Evolutionary conservation across 2,888 invertebrate genomes (phyloP), one percentile per base, ranked within the genome.

Genomic region (Plusia festucae): DNA sequence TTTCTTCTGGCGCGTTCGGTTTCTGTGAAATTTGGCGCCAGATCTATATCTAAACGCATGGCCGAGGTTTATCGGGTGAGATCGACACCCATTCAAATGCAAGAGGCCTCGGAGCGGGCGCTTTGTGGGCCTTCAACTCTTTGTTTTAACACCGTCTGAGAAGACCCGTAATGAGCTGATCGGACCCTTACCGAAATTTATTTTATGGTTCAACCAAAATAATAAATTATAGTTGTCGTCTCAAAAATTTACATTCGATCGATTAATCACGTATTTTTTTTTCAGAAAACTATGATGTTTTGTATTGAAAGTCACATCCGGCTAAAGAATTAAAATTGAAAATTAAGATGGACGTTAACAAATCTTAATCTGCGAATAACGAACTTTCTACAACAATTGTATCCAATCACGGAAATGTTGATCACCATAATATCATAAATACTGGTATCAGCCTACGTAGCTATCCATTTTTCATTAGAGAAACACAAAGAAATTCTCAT

Each of bases 21-120:
- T 92, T 92, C 93, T 91, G 91, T 93, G 91, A 93, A 92, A 91
- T 93, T 93, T 92, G 93, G 93, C 92, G 92, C 92, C 92, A 90
- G 93, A 93, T 92, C 78, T 56, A 78, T 90, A 93, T 93, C 93
- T 82, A 68, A 76, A 81, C 79, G 81, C 71, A 64, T 70, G 75
- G 79, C 72, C 73, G 72, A 76, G 81, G 69, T 75, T 89, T 93
- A 93, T 93, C 92, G 86, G 82, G 85, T 81, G 80, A 85, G 89
- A 91, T 93, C 91, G 86, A 91, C 90, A 90, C 87, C 86, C 87
- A 90, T 91, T 90, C 86, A 88, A 80, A 78, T 81, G 69, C 76
- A 24, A 79, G 83, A 82, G 30, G 76, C 72, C 82, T 60, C 76
- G 70, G 66, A 70, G 88, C 87, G 90, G 91, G 82, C 82, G 83